Evolutionary conservation across 2,113 vertebrate genomes (phyloP).

Genomic region (Engraulis encrasicolus): DNA sequence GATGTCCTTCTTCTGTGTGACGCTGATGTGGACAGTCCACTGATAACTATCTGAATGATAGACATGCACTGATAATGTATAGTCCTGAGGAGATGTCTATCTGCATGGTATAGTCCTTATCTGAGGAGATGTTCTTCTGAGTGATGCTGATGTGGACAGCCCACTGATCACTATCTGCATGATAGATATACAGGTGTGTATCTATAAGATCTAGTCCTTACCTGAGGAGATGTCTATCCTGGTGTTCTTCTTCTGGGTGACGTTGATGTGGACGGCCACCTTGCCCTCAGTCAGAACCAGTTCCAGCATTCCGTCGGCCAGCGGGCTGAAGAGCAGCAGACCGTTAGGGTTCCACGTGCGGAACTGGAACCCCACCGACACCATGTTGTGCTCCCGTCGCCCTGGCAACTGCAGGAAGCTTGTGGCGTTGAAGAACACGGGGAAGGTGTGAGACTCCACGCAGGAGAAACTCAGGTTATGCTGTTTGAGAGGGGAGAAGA

Average conservation of each 20-base stretch:
- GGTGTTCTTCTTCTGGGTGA: slow-evolving; percentile 79
- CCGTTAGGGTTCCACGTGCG: slow-evolving; percentile 92
- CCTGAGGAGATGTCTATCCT: slow-evolving; percentile 86
- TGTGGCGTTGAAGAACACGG: slow-evolving; percentile 95
- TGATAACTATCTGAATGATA: too few species aligned
- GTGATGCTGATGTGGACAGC: too few species aligned
- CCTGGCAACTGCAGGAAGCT: slow-evolving; percentile 93
- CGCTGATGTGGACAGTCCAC: too few species aligned
- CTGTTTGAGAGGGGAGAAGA: slow-evolving; percentile 69
- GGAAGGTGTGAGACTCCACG: slow-evolving; percentile 89
- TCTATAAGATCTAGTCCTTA: too few species aligned
- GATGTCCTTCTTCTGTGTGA: too few species aligned
- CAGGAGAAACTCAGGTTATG: slow-evolving; percentile 94
- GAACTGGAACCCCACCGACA: slow-evolving; percentile 92
- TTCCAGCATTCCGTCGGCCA: slow-evolving; percentile 88
- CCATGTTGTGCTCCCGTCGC: slow-evolving; percentile 79
- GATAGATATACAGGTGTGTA: too few species aligned
- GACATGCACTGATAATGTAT: too few species aligned
- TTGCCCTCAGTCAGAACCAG: slow-evolving; percentile 86
- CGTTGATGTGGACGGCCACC: slow-evolving; percentile 81
- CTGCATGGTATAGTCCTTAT: not conserved
- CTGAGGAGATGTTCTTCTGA: slow-evolving; percentile 22
- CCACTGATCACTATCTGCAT: too few species aligned
- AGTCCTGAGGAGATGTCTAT: too few species aligned
- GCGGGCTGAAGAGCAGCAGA: slow-evolving; percentile 89